Percentiles rank a stretch among this genome's conserved stretches.
Evolutionary conservation across 2,888 invertebrate species (phyloP).

Genomic region (Polia nebulosa): DNA sequence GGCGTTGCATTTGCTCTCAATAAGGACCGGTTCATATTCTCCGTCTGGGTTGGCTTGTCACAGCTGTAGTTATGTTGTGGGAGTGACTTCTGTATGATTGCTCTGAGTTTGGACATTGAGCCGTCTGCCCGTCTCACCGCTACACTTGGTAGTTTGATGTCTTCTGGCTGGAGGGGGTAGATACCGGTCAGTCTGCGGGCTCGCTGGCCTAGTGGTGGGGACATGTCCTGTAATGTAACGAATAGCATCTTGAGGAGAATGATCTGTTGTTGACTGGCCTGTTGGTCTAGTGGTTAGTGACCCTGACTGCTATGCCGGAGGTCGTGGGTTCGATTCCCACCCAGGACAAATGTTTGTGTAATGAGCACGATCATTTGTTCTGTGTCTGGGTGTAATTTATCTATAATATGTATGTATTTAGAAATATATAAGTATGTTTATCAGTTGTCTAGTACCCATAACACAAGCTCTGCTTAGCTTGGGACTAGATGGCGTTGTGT

Average conservation of each 20-base stretch:
- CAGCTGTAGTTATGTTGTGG: slow-evolving; percentile 5
- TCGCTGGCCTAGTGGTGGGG: slow-evolving; percentile 61
- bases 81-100: slow-evolving; percentile 73
- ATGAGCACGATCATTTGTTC: too few species aligned
- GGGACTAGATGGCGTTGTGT: too few species aligned
- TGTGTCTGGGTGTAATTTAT: too few species aligned
- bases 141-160: slow-evolving; percentile 66
- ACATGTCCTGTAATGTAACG: slow-evolving; percentile 63
- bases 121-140: slow-evolving; percentile 76
- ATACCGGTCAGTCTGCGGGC: slow-evolving; percentile 78
- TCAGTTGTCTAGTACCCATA: too few species aligned
- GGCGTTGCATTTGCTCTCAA: neutral
- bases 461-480: too few species aligned
- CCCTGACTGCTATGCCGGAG: too few species aligned
- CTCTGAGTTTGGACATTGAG: slow-evolving; percentile 76
- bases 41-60: slow-evolving; percentile 15
- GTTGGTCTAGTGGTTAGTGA: too few species aligned
- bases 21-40: slow-evolving; percentile 8
- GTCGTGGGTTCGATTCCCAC: too few species aligned
- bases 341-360: too few species aligned
- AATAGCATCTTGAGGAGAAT: neutral
- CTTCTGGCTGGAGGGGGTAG: slow-evolving; percentile 71
- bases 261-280: too few species aligned
- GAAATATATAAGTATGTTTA: too few species aligned
- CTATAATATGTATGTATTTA: too few species aligned